Evolutionary conservation across 1,140 invertebrate species (phyloP), one percentile per base, ranked within the genome.

Genomic region (Drosophila sechellia): DNA sequence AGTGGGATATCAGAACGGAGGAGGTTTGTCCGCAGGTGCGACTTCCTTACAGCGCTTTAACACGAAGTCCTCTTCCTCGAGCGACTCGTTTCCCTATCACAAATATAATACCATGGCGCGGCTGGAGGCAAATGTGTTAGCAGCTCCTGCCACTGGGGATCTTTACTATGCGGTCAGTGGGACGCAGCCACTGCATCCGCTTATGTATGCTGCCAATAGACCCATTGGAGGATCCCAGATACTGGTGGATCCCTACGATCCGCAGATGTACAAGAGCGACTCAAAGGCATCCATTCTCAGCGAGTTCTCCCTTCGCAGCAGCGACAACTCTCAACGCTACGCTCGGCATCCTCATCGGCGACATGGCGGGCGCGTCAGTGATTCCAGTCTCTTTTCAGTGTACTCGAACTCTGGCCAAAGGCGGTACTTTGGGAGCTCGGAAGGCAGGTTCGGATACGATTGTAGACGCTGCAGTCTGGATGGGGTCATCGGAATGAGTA

Each of bases 201-300:
- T 91, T 3, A 89, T 92, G 79, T 92, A 89, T 40, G 90, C 91
- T 1, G 75, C 89, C 13, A 91, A 90, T 46, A 60, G 90, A 0
- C 84, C 90, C 3, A 83, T 91, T 27, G 90, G 90, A 2, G 90
- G 90, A 31, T 92, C 91, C 1, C 91, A 92, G 39, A 92, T 91
- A 15, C 73, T 92, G 0, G 59, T 86, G 5, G 91, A 90, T 58
- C 61, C 83, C 1, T 91, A 84, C 27, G 90, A 91, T 17, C 68
- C 86, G 1, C 83, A 92, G 58, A 92, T 92, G 52, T 92, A 92
- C 50, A 92, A 92, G 40, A 91, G 90, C 42, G 92, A 92, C 54
- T 92, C 92, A 0, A 79, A 74, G 5, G 90, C 89, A 3, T 92
- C 92, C 1, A 92, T 92, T 11, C 40, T 92, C 0, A 92, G 92